A percentile compares a stretch with the other conserved stretches of the same genome.
Conservation (phyloP, 2,888 invertebrate species). For the Ophion ellenae region DNA sequence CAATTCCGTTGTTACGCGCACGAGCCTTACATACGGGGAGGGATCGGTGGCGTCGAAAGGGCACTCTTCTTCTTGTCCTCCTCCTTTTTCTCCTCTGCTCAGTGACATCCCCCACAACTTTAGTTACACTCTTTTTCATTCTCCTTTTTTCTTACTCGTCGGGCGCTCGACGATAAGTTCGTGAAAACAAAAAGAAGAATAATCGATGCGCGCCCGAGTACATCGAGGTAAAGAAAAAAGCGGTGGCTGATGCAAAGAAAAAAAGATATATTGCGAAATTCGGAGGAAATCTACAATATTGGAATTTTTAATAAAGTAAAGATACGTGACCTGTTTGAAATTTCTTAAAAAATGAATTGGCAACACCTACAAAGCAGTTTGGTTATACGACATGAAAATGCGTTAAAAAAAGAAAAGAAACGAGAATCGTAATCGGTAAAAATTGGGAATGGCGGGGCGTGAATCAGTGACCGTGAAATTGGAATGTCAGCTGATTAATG, state of each 20-base stretch:
- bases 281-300: not conserved
- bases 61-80: constrained; percentile 22
- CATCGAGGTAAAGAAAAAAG: too few species aligned
- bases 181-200: too few species aligned
- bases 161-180: too few species aligned
- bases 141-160: too few species aligned
- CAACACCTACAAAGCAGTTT: too few species aligned
- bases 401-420: too few species aligned
- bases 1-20: constrained; percentile 58
- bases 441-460: not conserved
- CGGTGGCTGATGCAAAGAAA: too few species aligned
- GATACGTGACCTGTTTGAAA: not conserved
- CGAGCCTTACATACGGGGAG: constrained; percentile 22
- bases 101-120: too few species aligned
- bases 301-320: not conserved
- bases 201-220: too few species aligned
- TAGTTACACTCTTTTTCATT: too few species aligned
- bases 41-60: constrained; percentile 38
- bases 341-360: too few species aligned
- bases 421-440: not conserved
- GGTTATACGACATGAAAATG: not conserved
- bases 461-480: constrained; percentile 24
- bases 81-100: too few species aligned
- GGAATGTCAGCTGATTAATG: constrained; percentile 20
- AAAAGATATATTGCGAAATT: not conserved